Percentiles rank a stretch among this genome's conserved stretches.
These are phyloP conservation scores for Aleiodes testaceus DNA, from an alignment of 2,888 invertebrate species.

Conservation along the genomic window DNA sequence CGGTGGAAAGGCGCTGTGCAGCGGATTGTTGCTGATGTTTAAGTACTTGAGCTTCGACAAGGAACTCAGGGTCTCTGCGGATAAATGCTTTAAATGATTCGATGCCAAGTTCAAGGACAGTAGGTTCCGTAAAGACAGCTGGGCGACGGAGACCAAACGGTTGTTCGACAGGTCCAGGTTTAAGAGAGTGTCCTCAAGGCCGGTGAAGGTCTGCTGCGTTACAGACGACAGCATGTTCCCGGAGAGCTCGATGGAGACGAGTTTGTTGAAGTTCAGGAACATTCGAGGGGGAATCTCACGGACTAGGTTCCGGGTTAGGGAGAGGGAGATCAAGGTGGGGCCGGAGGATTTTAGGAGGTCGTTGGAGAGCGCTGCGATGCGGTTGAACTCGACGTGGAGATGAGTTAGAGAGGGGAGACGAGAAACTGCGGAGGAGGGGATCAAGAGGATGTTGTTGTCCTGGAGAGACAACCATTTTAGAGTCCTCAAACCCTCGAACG, in stretches of 20 bases:
- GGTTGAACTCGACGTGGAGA: constrained; percentile 88
- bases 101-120: constrained; percentile 84
- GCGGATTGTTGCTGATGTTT: constrained; percentile 84
- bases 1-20: constrained; percentile 82
- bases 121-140: constrained; percentile 79
- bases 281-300: constrained; percentile 87
- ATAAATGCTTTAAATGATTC: constrained; percentile 84
- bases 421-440: constrained; percentile 88
- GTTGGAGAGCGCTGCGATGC: constrained; percentile 88
- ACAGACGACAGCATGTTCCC: constrained; percentile 85
- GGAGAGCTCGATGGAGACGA: constrained; percentile 83
- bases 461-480: constrained; percentile 85
- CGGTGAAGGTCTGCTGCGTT: constrained; percentile 83
- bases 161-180: constrained; percentile 84
- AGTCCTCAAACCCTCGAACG: constrained; percentile 86
- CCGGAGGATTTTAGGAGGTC: constrained; percentile 85
- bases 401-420: constrained; percentile 83
- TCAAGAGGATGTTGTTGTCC: constrained; percentile 90
- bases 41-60: constrained; percentile 81
- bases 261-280: constrained; percentile 84
- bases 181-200: constrained; percentile 83
- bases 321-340: constrained; percentile 80
- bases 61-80: constrained; percentile 80
- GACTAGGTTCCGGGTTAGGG: constrained; percentile 88
- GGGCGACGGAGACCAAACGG: constrained; percentile 80